Evolutionary conservation across 2,888 invertebrate species (phyloP), one percentile per base, ranked within the genome.

Genomic region (Beris chalybata): DNA sequence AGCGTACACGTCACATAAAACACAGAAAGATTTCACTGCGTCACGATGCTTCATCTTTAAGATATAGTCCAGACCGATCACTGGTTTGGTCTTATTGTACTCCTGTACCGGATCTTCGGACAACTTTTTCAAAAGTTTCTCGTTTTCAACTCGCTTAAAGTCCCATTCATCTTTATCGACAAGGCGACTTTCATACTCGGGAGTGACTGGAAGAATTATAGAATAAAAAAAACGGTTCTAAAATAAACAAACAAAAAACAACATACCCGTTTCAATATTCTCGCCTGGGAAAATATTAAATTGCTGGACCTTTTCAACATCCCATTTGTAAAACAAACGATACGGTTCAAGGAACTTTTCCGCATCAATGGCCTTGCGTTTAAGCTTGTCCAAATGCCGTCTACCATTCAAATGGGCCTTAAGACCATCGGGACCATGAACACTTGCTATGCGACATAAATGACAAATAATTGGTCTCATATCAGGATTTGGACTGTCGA

Each of bases 251-350:
- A 38, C 1, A 38, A 38, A 38, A 38, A 38, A 38, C 9, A 38
- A 38, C 38, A 53, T 48, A 68, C 68, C 48, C 29, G 13, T 12
- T 29, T 54, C 31, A 53, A 68, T 66, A 31, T 47, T 38, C 57
- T 68, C 68, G 1, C 68, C 68, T 4, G 66, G 63, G 29, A 31
- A 63, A 43, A 68, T 66, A 57, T 63, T 63, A 9, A 68, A 53
- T n/a, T 63, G 61, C 22, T 53, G 53, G 3, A 45, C 15, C 15
- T 11, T 5, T 5, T 43, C 64, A 13, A 32, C 45, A 43, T 44
- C 43, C 9, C 13, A 1, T 30, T 11, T 11, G 13, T 58, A 58
- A 48, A 48, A 48, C 12, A 32, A 32, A 31, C 4, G 29, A 15
- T 15, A 54, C 7, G 29, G 54, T 11, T 12, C 13, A 22, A 22